Evolutionary conservation across 2,888 invertebrate species (phyloP).

Genomic region (Epistrophe grossulariae): DNA sequence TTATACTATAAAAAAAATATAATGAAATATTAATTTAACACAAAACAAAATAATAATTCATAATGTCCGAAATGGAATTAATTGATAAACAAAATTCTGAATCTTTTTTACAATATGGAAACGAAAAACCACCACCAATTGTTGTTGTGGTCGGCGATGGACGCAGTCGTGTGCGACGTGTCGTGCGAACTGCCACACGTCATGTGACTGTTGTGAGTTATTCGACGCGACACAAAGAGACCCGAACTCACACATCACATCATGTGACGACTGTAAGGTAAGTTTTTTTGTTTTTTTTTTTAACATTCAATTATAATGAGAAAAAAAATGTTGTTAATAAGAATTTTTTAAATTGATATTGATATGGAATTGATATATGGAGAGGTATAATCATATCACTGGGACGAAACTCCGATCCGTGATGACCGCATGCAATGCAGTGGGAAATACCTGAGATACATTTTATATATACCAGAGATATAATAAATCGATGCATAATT

Average conservation of each 20-base stretch:
- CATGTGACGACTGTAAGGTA: conserved; percentile 84
- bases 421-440: conserved; percentile 41
- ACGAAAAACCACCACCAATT: conserved; percentile 82
- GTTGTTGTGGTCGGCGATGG: conserved; percentile 84
- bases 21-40: conserved; percentile 6
- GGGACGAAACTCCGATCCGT: conserved; percentile 3
- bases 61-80: conserved; percentile 80
- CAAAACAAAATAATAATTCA: conserved; percentile 26
- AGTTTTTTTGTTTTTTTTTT: conserved; percentile 68
- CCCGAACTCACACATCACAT: conserved; percentile 83
- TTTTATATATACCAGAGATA: not conserved
- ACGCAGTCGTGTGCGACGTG: conserved; percentile 83
- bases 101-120: conserved; percentile 83
- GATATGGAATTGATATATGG: conserved; percentile 4
- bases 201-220: conserved; percentile 84
- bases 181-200: conserved; percentile 83
- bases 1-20: not conserved
- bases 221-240: conserved; percentile 83
- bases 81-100: conserved; percentile 78
- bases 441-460: conserved; percentile 42
- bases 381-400: conserved; percentile 11
- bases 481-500: not conserved
- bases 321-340: conserved; percentile 21
- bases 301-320: not conserved
- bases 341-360: conserved; percentile 13